Evolutionary conservation across 2,797 vertebrate species (phyloP), one percentile per base, ranked within the genome.

Genomic region (Scolopax rusticola): DNA sequence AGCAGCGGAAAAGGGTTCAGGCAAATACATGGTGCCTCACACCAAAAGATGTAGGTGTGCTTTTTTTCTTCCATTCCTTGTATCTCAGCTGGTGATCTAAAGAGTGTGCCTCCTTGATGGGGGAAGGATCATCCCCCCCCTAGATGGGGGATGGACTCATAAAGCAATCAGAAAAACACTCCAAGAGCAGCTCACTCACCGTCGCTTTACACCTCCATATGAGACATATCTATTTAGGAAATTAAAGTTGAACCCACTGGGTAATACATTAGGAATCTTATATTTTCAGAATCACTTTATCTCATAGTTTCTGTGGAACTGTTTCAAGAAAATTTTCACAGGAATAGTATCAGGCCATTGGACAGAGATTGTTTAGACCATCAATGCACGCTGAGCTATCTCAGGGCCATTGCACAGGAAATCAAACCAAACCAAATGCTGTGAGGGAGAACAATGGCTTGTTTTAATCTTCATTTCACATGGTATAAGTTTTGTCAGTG

Each of bases 341-440:
- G 73, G 20, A 38, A 18, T 8, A n/a, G 12, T 12, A 25, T 36
- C 45, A 87, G 32, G 2, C 15, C 19, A 4, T 33, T 56, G 82
- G 33, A 33, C 20, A 73, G 93, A 80, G 14, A 30, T 23, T 48
- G 3, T 45, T 84, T 54, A 41, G 33, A 70, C 24, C 21, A 24
- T 32, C 67, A 79, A 4, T 3, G 5, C 15, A 38, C 2, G 3
- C 2, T 3, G 11, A 59, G 38, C 38, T 79, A 71, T 85, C 56
- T 48, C 1, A 13, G 57, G 51, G 11, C 27, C 36, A 36, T 73
- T 81, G 60, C 17, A 16, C 3, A 33, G 12, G 59, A 67, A 84
- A 3, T 6, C 2, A 2, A 32, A 3, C 7, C 2, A 2, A 32
- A 87, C 54, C 28, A 70, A 69, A 82, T 0, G 1, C 13, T 73